phyloP scores from a whole-genome alignment of 2,888 invertebrate genomes.

The Pristionchus fissidentatus region DNA sequence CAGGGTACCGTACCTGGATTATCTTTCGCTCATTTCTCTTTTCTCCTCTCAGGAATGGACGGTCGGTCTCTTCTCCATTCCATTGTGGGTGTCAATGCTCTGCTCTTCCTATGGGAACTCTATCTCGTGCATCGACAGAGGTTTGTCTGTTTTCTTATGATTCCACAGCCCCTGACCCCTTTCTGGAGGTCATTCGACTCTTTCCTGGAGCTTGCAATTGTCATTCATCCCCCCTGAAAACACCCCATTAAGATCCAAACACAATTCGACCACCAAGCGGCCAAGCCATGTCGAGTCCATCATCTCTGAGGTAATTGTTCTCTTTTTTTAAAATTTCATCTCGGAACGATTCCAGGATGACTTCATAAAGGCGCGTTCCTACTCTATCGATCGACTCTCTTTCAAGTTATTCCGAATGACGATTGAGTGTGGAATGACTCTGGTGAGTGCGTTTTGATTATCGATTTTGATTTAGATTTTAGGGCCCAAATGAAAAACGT shows the following conservation, averaged over 20 bases:
- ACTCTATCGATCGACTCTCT: conserved; percentile 23
- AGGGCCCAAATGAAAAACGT: no score
- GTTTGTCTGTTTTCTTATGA: no score
- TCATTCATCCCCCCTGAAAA: no score
- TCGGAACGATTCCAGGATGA: conserved; percentile 15
- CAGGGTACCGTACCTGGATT: no score
- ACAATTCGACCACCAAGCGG: background rate
- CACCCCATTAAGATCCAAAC: background rate
- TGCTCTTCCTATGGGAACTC: background rate
- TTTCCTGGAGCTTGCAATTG: no score
- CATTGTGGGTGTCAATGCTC: background rate
- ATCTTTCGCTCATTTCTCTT: no score
- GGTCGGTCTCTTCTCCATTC: background rate
- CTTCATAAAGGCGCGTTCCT: conserved; percentile 15
- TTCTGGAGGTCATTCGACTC: no score
- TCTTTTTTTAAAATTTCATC: background rate
- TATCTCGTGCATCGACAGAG: conserved; percentile 23
- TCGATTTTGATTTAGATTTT: no score
- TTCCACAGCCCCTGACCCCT: no score
- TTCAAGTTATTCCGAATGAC: background rate
- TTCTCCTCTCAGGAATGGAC: background rate
- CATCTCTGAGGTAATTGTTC: background rate
- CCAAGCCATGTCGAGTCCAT: background rate
- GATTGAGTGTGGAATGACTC: background rate
- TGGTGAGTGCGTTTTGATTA: background rate